Base-by-base conservation (phyloP, 2,113 vertebrate genomes). In the Plecotus auritus region DNA sequence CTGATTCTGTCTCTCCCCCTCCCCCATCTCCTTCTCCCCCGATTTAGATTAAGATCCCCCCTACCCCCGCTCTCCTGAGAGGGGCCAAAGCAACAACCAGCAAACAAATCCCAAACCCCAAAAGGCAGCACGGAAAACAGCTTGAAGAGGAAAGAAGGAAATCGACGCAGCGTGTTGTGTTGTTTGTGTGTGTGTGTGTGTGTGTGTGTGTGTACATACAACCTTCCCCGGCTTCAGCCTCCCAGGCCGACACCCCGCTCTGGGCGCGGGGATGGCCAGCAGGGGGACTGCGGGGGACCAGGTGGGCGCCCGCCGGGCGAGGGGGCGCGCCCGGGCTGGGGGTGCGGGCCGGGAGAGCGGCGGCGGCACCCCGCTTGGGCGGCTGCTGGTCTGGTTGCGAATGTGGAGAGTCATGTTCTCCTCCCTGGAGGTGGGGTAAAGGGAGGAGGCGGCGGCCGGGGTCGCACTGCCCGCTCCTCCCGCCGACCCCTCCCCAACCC, bases 131-230 rank as follows among this genome's bases (percentile, higher is more conserved):
- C 88, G 69, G 86, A 95, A 88, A 96, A 97, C 96, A 97, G 96
- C 97, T 97, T 95, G 96, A 96, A 97, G 95, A 97, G 95, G 88
- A 97, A 94, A 94, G 85, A 88, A 96, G 96, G 97, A 87, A 95
- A 93, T 59, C 69, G 87, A 72, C 90, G 95, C 94, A 94, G 80
- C 89, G 78, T 86, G 96, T 77, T 80, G 91, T 97, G 94, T 80
- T 90, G 70, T 93, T 91, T 89, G 93, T 90, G 87, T 73, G 82
- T 96, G 78, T 89, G 69, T 85, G 93, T 91, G 96, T 78, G 85
- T 86, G 78, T 59, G 84, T 73, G 85, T 67, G 78, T 92, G 67
- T 90, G 66, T 90, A 85, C 84, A 94, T 95, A 97, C 95, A 95
- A 42, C 72, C 82, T 69, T 77, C 35, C 56, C 64, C 8, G 35